Base-by-base conservation (phyloP, 2,113 vertebrate species). In the Bos javanicus region DNA sequence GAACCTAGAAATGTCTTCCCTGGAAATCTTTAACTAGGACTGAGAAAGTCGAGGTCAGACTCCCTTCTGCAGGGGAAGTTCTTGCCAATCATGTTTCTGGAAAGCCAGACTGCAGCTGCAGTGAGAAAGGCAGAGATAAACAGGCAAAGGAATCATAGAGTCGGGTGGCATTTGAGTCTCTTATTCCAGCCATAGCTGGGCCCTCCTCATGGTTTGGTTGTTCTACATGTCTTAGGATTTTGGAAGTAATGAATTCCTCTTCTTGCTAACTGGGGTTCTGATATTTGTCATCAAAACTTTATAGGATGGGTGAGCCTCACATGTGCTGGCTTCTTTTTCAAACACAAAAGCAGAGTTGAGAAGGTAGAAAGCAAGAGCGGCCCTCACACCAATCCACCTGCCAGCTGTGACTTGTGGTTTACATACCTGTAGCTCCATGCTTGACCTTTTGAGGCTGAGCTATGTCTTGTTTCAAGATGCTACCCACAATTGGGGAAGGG, bases 401-500 rank as follows among this genome's bases (percentile, higher is more conserved):
- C 67, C 13, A 46, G 33, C 25, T 46, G 23, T 16, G 57, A 67
- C 57, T n/a, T 83, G 52, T 36, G 39, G 28, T 76, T 93, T 60
- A 90, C 28, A 3, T 13, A 54, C 59, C 26, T 87, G 81, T 23
- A 25, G 48, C 46, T 57, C 8, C 13, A 15, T 2, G 26, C 43
- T n/a, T 48, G 59, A 82, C 50, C 5, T 57, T 64, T 52, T 7
- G 54, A 46, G 16, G 43, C 57, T 2, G 30, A 15, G 12, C 30
- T 80, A 6, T 19, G 23, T 78, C 50, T 86, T 67, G 9, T 78
- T 91, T 78, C 64, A 15, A 76, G 39, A 56, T 7, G 62, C 33
- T 26, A 23, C 59, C 46, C 6, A 5, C 28, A 7, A 59, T 39
- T 6, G 0, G 16, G 2, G 23, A 52, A 81, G 48, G 8, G 0